phyloP scores from a whole-genome alignment of 2,113 vertebrate genomes.

The Euleptes europaea region DNA sequence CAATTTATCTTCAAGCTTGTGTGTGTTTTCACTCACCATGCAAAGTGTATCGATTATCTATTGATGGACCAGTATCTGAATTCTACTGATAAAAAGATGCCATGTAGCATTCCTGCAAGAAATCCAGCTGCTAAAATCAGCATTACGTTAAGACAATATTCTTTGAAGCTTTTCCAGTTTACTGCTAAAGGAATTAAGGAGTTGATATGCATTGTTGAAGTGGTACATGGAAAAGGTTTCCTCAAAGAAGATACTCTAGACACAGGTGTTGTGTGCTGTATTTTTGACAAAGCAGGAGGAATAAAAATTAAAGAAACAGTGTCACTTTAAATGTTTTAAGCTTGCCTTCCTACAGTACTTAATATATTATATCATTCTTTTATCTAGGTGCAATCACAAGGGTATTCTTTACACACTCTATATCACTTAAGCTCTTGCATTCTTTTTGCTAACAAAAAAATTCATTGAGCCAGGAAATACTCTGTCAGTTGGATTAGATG shows the following conservation, averaged over 20 bases:
- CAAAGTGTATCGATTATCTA: too few relatives aligned
- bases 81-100: not conserved
- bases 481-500: not conserved
- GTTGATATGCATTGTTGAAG: not conserved
- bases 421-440: not conserved
- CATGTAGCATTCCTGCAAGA: not conserved
- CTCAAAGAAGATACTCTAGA: not conserved
- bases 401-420: not conserved
- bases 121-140: not conserved
- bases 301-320: not conserved
- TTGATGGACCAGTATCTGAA: not conserved
- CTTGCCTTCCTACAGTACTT: not conserved
- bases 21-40: too few relatives aligned
- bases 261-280: not conserved
- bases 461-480: conserved; percentile 1
- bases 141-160: not conserved
- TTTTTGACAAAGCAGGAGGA: not conserved
- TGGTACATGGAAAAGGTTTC: not conserved
- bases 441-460: conserved; percentile 10
- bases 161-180: not conserved
- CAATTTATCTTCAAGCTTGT: not conserved
- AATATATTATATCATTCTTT: not conserved
- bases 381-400: not conserved
- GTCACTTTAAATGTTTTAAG: not conserved
- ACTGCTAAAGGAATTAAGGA: not conserved